A percentile compares a stretch with the other conserved stretches of the same genome.
Evolutionary conservation across 1,140 invertebrate genomes (phyloP).

Genomic region (Meloidogyne hapla): DNA sequence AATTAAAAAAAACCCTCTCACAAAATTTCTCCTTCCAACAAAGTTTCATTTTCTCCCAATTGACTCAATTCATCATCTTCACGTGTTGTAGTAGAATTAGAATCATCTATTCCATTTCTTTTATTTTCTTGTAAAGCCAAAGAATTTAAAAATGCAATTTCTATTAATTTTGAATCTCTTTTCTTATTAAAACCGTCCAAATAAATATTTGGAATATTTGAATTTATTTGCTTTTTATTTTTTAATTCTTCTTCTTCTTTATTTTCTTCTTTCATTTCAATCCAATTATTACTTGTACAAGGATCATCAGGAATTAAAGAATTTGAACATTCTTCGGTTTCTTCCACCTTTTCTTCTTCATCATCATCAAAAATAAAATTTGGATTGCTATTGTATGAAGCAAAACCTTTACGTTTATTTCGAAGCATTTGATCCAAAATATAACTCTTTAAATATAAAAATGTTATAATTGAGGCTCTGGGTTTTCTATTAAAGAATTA

Average conservation of each 20-base stretch:
- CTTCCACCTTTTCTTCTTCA: background rate
- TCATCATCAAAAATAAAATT: conserved; percentile 8
- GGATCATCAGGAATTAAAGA: background rate
- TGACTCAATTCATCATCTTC: conserved; percentile 20
- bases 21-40: conserved; percentile 22
- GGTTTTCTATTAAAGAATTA: too few species aligned
- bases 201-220: background rate
- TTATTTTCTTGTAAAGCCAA: background rate
- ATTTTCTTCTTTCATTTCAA: conserved; percentile 6
- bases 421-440: conserved; percentile 36
- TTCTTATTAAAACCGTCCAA: background rate
- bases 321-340: background rate
- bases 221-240: background rate
- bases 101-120: conserved; percentile 2
- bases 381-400: conserved; percentile 12
- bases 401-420: conserved; percentile 20
- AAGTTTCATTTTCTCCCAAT: background rate
- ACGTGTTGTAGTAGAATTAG: background rate
- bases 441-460: conserved; percentile 12
- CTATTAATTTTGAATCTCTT: background rate
- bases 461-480: too few species aligned
- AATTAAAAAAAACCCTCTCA: background rate
- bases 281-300: background rate
- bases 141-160: background rate
- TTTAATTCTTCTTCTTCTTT: conserved; percentile 4